A percentile compares a stretch with the other conserved stretches of the same genome.
These are phyloP conservation scores for Siderastrea siderea DNA, from an alignment of 92 coral and sea anemone species.

Conservation along the genomic window DNA sequence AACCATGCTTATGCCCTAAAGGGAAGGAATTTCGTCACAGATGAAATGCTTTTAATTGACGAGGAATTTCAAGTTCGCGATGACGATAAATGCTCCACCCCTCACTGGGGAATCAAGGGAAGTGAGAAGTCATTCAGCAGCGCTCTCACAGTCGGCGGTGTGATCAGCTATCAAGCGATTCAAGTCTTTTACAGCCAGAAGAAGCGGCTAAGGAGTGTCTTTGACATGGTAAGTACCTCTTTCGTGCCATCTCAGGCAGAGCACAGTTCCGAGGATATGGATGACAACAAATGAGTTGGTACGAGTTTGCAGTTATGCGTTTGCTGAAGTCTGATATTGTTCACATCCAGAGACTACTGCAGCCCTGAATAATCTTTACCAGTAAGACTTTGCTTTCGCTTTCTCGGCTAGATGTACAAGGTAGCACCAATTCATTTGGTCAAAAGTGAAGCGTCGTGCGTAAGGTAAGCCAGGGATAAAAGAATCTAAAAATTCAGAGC, in stretches of 20 bases:
- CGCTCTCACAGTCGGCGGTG: constrained; percentile 50
- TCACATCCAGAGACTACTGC: too few species aligned
- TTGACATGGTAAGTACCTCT: constrained; percentile 28
- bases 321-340: too few species aligned
- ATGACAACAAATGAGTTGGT: background rate
- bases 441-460: too few species aligned
- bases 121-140: constrained; percentile 53
- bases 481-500: too few species aligned
- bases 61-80: constrained; percentile 23
- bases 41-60: constrained; percentile 38
- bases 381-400: too few species aligned
- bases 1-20: constrained; percentile 43
- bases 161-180: constrained; percentile 56
- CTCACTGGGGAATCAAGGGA: constrained; percentile 5
- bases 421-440: too few species aligned
- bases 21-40: constrained; percentile 51
- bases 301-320: too few species aligned
- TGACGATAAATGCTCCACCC: constrained; percentile 19
- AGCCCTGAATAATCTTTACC: too few species aligned
- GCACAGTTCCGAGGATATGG: background rate
- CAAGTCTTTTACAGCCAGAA: constrained; percentile 21
- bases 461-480: too few species aligned
- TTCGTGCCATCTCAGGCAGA: too few species aligned
- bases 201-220: constrained; percentile 34
- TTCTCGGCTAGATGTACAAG: too few species aligned